phyloP scores from a whole-genome alignment of 2,888 invertebrate genomes.

The Dorcus parallelipipedus region DNA sequence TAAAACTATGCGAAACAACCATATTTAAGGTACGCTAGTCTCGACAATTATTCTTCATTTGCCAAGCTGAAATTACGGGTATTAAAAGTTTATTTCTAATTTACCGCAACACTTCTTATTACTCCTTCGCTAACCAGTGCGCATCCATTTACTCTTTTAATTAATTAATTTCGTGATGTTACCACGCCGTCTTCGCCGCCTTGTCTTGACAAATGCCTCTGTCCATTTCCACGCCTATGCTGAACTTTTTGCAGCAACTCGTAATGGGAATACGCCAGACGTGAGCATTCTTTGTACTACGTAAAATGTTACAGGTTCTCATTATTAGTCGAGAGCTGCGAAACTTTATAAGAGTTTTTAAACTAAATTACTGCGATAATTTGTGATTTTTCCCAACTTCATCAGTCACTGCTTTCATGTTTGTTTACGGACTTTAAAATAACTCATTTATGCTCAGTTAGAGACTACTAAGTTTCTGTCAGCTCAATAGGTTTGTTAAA shows the following conservation, averaged over 20 bases:
- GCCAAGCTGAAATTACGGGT: constrained; percentile 30
- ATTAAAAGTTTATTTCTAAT: constrained; percentile 37
- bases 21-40: constrained; percentile 11
- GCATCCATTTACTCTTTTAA: constrained; percentile 31
- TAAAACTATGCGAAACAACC: not conserved
- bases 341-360: too few relatives aligned
- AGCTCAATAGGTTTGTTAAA: too few relatives aligned
- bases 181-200: constrained; percentile 27
- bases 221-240: not conserved
- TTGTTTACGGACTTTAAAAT: too few relatives aligned
- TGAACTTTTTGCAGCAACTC: not conserved
- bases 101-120: constrained; percentile 33
- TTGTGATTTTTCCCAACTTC: too few relatives aligned
- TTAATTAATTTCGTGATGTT: constrained; percentile 35
- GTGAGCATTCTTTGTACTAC: too few relatives aligned
- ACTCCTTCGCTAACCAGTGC: constrained; percentile 25
- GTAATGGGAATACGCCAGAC: too few relatives aligned
- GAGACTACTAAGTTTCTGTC: too few relatives aligned
- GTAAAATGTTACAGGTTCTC: too few relatives aligned
- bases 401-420: too few relatives aligned
- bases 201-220: not conserved
- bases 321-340: too few relatives aligned
- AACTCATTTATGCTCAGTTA: too few relatives aligned
- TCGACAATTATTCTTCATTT: constrained; percentile 32
- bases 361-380: too few relatives aligned